Percentiles rank a stretch among this genome's conserved stretches.
Conservation (phyloP, 2,888 invertebrate genomes). For the Clistopyga incitator region DNA sequence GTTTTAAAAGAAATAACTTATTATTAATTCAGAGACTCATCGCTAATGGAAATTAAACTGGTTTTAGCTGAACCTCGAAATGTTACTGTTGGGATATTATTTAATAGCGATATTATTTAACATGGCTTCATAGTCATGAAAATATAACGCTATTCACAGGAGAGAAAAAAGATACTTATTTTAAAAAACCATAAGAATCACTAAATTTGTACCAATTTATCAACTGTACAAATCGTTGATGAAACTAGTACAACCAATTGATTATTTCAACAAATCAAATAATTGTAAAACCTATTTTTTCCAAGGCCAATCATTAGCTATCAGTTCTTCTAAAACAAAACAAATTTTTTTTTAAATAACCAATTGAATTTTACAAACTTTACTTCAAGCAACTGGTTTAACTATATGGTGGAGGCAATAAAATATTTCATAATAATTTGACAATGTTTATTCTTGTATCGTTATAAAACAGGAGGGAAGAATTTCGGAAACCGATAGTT, state of each 20-base stretch:
- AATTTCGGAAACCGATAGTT: slow-evolving; percentile 16
- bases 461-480: neutral
- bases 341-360: neutral
- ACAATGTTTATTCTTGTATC: neutral
- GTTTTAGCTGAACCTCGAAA: neutral
- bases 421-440: no score
- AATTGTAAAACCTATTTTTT: neutral
- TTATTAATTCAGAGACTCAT: neutral
- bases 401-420: no score
- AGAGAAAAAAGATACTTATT: neutral
- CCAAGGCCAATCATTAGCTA: no score
- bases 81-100: neutral
- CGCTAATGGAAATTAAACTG: neutral
- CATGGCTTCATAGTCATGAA: neutral
- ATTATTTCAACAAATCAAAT: neutral
- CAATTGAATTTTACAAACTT: neutral
- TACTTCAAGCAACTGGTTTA: no score
- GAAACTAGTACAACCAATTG: neutral
- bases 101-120: neutral
- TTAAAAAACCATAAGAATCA: no score
- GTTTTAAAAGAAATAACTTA: neutral
- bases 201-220: neutral
- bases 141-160: neutral
- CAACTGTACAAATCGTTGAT: no score
- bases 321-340: neutral